These are phyloP conservation scores for Trachelus tabidus DNA, from an alignment of 2,888 invertebrate species.

Conservation along the genomic window DNA sequence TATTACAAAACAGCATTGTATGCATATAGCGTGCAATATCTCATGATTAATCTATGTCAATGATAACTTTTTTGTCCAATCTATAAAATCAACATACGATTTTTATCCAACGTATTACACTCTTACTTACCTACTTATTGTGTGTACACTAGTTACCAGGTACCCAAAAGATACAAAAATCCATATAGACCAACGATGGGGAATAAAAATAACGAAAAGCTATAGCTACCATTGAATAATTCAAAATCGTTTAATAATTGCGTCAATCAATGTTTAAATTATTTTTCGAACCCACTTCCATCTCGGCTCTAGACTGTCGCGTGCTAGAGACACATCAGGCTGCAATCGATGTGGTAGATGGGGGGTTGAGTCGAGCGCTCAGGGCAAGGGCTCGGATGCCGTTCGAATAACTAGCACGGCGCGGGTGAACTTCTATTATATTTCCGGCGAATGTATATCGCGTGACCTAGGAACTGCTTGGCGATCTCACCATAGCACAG, in stretches of 20 bases:
- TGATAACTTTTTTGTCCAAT: not conserved
- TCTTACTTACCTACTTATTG: not conserved
- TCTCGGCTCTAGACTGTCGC: constrained; percentile 29
- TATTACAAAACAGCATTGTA: not conserved
- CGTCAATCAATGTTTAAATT: not conserved
- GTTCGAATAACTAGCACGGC: constrained; percentile 21
- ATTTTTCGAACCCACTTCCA: not conserved
- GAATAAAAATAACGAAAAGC: not conserved
- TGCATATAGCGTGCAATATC: not conserved
- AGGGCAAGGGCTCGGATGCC: constrained; percentile 22
- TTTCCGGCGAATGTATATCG: constrained; percentile 53
- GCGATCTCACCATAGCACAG: constrained; percentile 8
- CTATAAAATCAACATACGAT: not conserved
- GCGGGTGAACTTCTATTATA: constrained; percentile 54
- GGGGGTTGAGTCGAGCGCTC: constrained; percentile 14
- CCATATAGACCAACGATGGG: not conserved
- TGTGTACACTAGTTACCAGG: not conserved
- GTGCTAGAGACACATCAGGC: constrained; percentile 41
- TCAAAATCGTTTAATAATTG: not conserved
- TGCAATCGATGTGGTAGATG: constrained; percentile 37
- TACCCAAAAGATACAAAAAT: not conserved
- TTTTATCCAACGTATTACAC: not conserved
- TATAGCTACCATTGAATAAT: not conserved
- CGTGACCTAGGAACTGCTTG: constrained; percentile 51
- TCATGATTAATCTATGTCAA: not conserved